A percentile compares a stretch with the other conserved stretches of the same genome.
Conservation (phyloP, 2,888 invertebrate genomes). For the Euclidia mi region DNA sequence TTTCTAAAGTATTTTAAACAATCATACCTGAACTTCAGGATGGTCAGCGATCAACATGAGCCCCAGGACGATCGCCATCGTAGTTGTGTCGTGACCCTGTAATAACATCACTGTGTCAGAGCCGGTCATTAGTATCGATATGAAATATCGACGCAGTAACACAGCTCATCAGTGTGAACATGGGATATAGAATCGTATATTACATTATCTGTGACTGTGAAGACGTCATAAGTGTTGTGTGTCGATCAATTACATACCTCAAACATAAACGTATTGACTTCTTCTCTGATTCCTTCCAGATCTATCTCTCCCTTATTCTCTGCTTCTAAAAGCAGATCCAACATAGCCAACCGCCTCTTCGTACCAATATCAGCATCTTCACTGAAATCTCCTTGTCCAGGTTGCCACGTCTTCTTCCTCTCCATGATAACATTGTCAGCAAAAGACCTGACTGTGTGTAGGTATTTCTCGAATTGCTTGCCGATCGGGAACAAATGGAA, state of each 20-base stretch:
- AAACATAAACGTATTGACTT: constrained; percentile 94
- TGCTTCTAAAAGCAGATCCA: constrained; percentile 91
- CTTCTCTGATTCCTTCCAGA: constrained; percentile 91
- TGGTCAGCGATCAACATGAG: constrained; percentile 81
- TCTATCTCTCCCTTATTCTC: constrained; percentile 90
- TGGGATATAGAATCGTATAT: no score
- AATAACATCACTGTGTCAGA: constrained; percentile 45
- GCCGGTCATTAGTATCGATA: no score
- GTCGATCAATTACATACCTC: constrained; percentile 87
- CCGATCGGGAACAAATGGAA: constrained; percentile 84
- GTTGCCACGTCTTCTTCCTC: constrained; percentile 66
- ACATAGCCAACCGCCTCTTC: constrained; percentile 90
- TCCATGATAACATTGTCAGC: constrained; percentile 89
- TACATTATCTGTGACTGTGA: no score
- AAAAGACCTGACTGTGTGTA: constrained; percentile 86
- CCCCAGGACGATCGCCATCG: constrained; percentile 77
- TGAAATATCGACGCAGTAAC: no score
- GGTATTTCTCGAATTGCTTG: constrained; percentile 78
- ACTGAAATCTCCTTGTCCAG: constrained; percentile 29
- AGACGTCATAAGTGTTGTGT: no score
- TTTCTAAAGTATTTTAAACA: no score
- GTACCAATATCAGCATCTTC: constrained; percentile 26
- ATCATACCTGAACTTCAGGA: constrained; percentile 59
- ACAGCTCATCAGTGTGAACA: no score
- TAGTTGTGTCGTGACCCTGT: constrained; percentile 89